Base-by-base conservation (phyloP, 1,140 invertebrate genomes). In the Ylistrum balloti region DNA sequence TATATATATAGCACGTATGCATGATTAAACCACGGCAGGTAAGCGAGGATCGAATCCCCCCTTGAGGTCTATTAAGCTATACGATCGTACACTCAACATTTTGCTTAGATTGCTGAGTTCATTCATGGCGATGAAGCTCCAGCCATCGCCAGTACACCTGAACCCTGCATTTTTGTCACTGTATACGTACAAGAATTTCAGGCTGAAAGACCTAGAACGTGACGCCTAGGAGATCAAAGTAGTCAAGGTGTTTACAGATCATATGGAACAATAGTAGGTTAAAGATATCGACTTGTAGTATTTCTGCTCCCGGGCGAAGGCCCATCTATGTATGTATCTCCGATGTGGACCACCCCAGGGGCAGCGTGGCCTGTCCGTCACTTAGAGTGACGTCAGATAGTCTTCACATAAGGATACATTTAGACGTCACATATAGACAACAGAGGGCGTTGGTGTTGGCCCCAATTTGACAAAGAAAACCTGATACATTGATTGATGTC, bases 151-250 rank as follows among this genome's bases (percentile, higher is more conserved):
- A n/a, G 56, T 74, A 74, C 56, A 74, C 56, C 7, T n/a, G 56
- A 74, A 74, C 56, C 56, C 56, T 1, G 28, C 56, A 74, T 74
- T 74, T 74, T 28, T 74, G 56, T 74, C 56, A 74, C 28, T 28
- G 22, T 28, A 74, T 28, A 1, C 28, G 28, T 7, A 28, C 56
- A 74, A 74, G 56, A 74, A 74, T 74, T 74, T 74, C 56, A n/a
- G 22, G 28, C n/a, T 74, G 56, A 74, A 74, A 74, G 56, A 74
- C 56, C 5, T 74, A n/a, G 56, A 74, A 74, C 56, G 5, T 74
- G 56, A n/a, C 56, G 56, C 56, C 56, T 74, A 28, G 5, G 28
- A 74, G 56, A 74, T 74, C 56, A 74, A 74, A 74, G 56, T 74
- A n/a, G 0, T 28, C 56, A 74, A 74, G 56, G 56, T 74, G 56